phyloP scores from a whole-genome alignment of 2,113 vertebrate genomes.

The Agelaius phoeniceus region DNA sequence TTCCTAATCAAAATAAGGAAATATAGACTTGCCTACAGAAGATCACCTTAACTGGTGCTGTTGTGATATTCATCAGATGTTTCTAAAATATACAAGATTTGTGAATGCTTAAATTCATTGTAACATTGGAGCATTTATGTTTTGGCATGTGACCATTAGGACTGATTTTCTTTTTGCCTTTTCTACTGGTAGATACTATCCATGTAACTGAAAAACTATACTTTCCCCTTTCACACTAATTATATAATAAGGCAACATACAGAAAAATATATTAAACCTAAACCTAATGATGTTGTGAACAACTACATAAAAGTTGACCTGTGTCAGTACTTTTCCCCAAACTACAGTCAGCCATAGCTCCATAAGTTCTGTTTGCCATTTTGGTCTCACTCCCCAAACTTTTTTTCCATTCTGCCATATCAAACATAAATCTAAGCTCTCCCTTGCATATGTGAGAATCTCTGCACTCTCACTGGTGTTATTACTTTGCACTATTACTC shows the following conservation, averaged over 20 bases:
- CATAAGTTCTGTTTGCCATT: neutral
- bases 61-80: neutral
- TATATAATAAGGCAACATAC: neutral
- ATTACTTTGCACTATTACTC: neutral
- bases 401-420: neutral
- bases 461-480: neutral
- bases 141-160: neutral
- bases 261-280: neutral
- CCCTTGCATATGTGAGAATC: neutral
- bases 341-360: neutral
- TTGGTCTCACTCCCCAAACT: neutral
- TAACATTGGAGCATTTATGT: neutral
- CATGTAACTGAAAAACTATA: neutral
- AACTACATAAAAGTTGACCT: fast-evolving
- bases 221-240: neutral
- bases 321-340: neutral
- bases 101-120: neutral
- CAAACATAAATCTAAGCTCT: neutral
- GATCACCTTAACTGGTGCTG: neutral
- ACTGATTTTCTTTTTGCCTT: neutral
- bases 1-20: neutral
- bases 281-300: neutral
- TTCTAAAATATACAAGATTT: neutral
- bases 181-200: neutral
- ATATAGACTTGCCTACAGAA: neutral